Base-by-base conservation (phyloP, 2,797 vertebrate genomes). In the Notoglanidium macrostoma region DNA sequence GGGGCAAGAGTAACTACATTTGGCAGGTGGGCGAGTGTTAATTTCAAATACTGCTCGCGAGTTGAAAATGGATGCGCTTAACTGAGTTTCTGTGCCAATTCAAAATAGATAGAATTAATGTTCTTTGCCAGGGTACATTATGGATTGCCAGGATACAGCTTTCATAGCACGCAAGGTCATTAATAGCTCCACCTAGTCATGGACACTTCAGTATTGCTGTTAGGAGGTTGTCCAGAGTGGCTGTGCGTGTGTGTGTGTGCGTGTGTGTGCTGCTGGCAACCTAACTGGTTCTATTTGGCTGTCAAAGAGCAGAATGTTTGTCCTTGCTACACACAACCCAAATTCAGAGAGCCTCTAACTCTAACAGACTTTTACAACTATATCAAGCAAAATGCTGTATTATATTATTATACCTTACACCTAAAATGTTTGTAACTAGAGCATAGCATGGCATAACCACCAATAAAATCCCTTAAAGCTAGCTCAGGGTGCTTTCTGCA, bases 291-390 rank as follows among this genome's bases (percentile, higher is more conserved):
- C 88, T 63, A 59, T 72, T 46, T 85, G 57, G 63, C 83, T 84
- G 84, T 79, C 86, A 72, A 80, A 80, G 57, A 90, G 76, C 79
- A 86, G 88, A 23, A 73, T 35, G 82, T 88, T 87, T 3, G 5
- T 86, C 91, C 90, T 92, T 90, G 76, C 84, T 87, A 1, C 26
- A 91, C 83, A 78, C 0, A 2, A 74, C 90, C 93, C 40, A 49
- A 35, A 55, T 90, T 89, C 87, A 85, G 70, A 78, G 49, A 68
- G 91, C 88, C 88, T 91, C 1, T 54, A 72, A 0, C 83, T 54
- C 46, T 89, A 91, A 90, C 92, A 93, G 85, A 88, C 87, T 94
- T 94, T 17, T 57, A 77, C 17, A 19, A 54, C 74, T 9, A 29
- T 17, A 10, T 57, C 76, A 59, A 78, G 35, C 21, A 80, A 40